Conservation (phyloP, 2,113 vertebrate genomes). For the Poeciliopsis turrubarensis region DNA sequence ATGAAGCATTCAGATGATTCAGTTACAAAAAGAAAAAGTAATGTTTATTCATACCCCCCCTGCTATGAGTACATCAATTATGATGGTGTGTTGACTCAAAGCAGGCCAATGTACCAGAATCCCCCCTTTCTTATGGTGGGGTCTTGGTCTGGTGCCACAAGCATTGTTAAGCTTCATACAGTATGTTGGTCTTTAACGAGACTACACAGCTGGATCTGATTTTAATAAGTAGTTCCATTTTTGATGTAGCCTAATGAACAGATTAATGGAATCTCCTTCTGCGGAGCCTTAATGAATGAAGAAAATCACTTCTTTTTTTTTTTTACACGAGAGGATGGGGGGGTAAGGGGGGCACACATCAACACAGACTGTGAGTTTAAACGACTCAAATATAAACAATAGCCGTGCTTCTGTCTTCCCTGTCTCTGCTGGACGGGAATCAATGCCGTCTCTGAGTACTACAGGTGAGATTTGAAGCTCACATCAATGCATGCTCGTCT, state of each 20-base stretch:
- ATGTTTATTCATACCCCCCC: slow-evolving; percentile 80
- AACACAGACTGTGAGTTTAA: slow-evolving; percentile 56
- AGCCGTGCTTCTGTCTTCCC: slow-evolving; percentile 51
- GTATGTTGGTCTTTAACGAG: slow-evolving; percentile 73
- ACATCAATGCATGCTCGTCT: slow-evolving; percentile 75
- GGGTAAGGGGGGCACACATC: slow-evolving; percentile 21
- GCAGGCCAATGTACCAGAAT: slow-evolving; percentile 65
- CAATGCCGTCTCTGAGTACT: slow-evolving; percentile 69
- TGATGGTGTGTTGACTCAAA: slow-evolving; percentile 73
- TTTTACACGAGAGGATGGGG: slow-evolving; percentile 26
- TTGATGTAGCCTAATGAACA: slow-evolving; percentile 84
- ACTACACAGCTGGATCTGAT: slow-evolving; percentile 82
- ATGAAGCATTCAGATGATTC: slow-evolving; percentile 67
- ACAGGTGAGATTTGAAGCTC: slow-evolving; percentile 82
- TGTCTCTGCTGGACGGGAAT: slow-evolving; percentile 72
- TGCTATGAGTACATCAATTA: slow-evolving; percentile 72
- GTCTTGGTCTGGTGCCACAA: slow-evolving; percentile 78
- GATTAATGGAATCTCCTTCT: slow-evolving; percentile 84
- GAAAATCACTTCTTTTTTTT: slow-evolving; percentile 62
- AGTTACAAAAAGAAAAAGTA: slow-evolving; percentile 59
- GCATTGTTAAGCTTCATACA: slow-evolving; percentile 75
- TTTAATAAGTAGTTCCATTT: slow-evolving; percentile 83
- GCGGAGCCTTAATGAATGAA: slow-evolving; percentile 80
- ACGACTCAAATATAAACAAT: slow-evolving; percentile 74
- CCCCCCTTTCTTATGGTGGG: slow-evolving; percentile 63